Evolutionary conservation across 2,113 vertebrate genomes (phyloP).

Genomic region (Cochlearius cochlearius): DNA sequence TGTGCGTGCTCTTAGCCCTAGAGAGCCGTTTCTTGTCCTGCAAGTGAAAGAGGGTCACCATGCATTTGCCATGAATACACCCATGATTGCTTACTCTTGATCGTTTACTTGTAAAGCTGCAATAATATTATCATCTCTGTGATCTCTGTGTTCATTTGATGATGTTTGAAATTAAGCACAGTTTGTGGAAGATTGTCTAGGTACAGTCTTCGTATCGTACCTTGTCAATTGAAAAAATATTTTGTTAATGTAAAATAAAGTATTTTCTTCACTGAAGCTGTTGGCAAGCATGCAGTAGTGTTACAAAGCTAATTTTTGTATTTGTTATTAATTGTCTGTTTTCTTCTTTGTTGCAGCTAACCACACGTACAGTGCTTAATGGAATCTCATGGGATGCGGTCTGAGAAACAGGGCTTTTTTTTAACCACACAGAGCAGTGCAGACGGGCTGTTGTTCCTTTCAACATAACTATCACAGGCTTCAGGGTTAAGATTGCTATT

Average conservation of each 20-base stretch:
- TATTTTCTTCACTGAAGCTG: background rate
- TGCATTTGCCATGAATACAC: background rate
- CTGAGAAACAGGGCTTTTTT: slow-evolving; percentile 76
- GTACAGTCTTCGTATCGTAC: background rate
- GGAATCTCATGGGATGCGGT: slow-evolving; percentile 79
- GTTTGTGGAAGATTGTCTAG: background rate
- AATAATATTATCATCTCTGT: background rate
- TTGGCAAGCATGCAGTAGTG: background rate
- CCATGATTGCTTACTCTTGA: background rate
- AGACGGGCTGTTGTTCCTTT: slow-evolving; percentile 73
- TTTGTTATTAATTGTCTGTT: slow-evolving; percentile 55
- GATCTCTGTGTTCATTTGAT: background rate
- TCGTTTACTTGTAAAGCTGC: background rate
- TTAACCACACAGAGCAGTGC: slow-evolving; percentile 69
- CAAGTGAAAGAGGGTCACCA: background rate
- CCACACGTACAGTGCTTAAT: slow-evolving; percentile 73
- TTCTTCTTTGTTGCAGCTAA: slow-evolving; percentile 88
- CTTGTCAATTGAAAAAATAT: background rate
- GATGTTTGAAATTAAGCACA: background rate
- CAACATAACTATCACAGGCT: slow-evolving; percentile 75
- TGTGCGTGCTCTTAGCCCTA: background rate
- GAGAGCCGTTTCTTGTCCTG: background rate
- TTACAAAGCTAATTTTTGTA: background rate
- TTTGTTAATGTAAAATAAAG: background rate
- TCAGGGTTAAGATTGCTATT: slow-evolving; percentile 81